Evolutionary conservation across 2,797 vertebrate genomes (phyloP), one percentile per base, ranked within the genome.

Genomic region (Etheostoma perlongum): DNA sequence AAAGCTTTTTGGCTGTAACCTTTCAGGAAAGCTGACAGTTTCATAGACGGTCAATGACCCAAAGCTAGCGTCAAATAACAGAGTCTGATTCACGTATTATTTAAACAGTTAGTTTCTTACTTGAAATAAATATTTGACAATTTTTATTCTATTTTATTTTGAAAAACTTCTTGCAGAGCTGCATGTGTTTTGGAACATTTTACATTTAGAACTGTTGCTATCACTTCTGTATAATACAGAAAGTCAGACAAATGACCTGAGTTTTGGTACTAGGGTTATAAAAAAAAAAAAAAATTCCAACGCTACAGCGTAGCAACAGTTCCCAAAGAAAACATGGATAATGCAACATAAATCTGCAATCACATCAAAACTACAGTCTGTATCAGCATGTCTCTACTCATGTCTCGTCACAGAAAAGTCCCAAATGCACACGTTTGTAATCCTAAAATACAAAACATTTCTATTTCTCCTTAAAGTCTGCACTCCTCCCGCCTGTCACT

Each of bases 401-500:
- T 59, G 25, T 62, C 33, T 27, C 23, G 16, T 55, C 13, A 19
- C 15, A 65, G 3, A 11, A 40, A 55, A 67, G n/a, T 4, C 49
- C 4, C 14, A 9, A n/a, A 23, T 2, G 4, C 18, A 55, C 6
- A 25, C 3, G 25, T 25, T 15, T 14, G 5, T 15, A 21, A 44
- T 44, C 8, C 18, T 11, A 2, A 63, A 30, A 53, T 14, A 4
- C 2, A 36, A 47, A 63, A 61, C 52, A 25, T 52, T 3, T 16
- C 1, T 2, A 10, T 23, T 36, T 18, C 19, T 66, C 42, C 12
- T 27, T 25, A 77, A 79, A 74, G 76, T 74, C 25, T 14, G 58
- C 25, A 5, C 46, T 68, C 5, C 27, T 67, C n/a, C 73, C 11
- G 21, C 18, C 63, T 60, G 80, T 67, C 72, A 63, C 14, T 49